Base-by-base conservation (phyloP, 2,797 vertebrate species). In the Arnoldichthys spilopterus region DNA sequence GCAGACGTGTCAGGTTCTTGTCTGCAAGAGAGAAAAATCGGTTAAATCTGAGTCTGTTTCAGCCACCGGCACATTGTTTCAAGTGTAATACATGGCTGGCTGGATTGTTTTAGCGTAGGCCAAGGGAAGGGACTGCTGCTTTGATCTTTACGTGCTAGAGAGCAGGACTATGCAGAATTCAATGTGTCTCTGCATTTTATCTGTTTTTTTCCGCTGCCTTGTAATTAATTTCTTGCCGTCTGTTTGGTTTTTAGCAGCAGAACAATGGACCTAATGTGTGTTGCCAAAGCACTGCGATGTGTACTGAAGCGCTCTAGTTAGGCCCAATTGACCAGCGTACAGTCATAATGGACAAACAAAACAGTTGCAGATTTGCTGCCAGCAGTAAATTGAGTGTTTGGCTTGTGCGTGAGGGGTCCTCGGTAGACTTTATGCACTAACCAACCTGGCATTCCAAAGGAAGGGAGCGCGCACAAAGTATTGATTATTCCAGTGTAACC, bases 181-280 rank as follows among this genome's bases (percentile, higher is more conserved):
- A 26, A n/a, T n/a, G 24, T 5, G 26, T 69, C 66, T 28, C 5
- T 20, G 8, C 66, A 32, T 51, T 69, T 32, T 53, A 59, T 16
- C 13, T 26, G 71, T 1, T 72, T 51, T 61, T 54, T 59, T 22
- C 24, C 15, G 11, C 58, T 64, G 49, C 28, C 16, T 74, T 56
- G 49, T 82, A 71, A 75, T 82, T 82, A 71, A 75, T 82, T 28
- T 51, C 34, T 20, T 32, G 58, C 43, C 66, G 49, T 67, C 61
- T 72, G 72, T 58, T 59, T 61, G 49, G 34, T 66, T 64, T 58
- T 49, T 71, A 43, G 62, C 80, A 56, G n/a, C 59, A 71, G 40
- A 72, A 69, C 69, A 82, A 34, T 53, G n/a, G 51, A 66, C 47
- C 64, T 43, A 26, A 64, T 69, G 58, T 47, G 62, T 4, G 34